Evolutionary conservation across 2,797 vertebrate species (phyloP), one percentile per base, ranked within the genome.

Genomic region (Ctenosaura bakeri): DNA sequence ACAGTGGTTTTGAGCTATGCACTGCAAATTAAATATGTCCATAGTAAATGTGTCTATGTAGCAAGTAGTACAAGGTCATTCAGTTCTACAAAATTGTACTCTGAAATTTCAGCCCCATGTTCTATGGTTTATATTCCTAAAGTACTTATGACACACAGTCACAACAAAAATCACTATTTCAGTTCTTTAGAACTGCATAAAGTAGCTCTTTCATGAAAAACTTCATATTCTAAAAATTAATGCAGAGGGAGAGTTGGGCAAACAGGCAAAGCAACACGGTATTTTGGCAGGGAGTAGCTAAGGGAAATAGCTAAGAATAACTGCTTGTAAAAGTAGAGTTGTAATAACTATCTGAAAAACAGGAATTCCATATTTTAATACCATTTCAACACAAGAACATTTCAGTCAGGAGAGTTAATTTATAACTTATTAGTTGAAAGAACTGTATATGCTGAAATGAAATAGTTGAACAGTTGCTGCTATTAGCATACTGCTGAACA

Each of bases 1-100:
- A 97, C 97, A 95, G 95, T 96, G 90, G 87, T 97, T 96, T 97
- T 93, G 95, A 96, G 91, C 96, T 97, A 97, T 97, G 97, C 97
- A 97, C 94, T 96, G 92, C 94, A 94, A 95, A 92, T 95, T 87
- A 93, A 66, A 89, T 62, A 1, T 93, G 88, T 54, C 90, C 90
- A 93, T 79, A 81, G 91, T 95, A 94, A 93, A 90, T 93, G 85
- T 94, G 85, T 91, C 81, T 90, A 88, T 94, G 92, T 95, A 95
- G 92, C 91, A 88, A 8, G 90, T 76, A 64, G 69, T 82, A 86
- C 22, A 78, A 69, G 42, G 1, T 94, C 66, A 42, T 85, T 16
- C 84, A 82, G 90, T 69, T 86, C 29, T 77, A 0, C 3, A 90
- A 24, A 87, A 69, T 78, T 93, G 79, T 91, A 88, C 16, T 85